A percentile compares a stretch with the other conserved stretches of the same genome.
Evolutionary conservation across 1,140 invertebrate genomes (phyloP).

Genomic region (Heliothis subflexa): DNA sequence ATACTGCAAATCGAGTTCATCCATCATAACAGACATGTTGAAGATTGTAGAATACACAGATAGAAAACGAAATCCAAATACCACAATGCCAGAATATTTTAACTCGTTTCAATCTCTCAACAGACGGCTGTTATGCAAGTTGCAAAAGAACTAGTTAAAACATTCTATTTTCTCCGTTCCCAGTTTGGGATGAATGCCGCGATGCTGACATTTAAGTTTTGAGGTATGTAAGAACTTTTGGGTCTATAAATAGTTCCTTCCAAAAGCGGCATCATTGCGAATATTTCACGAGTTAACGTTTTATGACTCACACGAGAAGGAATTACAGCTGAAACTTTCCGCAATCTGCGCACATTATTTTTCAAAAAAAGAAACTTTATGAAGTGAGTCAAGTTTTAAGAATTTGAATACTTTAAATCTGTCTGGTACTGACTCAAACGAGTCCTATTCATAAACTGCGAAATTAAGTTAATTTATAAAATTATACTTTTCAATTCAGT

Average conservation of each 20-base stretch:
- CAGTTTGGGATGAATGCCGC: background rate
- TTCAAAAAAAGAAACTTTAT: background rate
- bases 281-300: background rate
- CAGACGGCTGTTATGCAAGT: background rate
- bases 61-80: background rate
- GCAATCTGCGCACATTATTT: background rate
- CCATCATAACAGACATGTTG: background rate
- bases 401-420: slow-evolving; percentile 1
- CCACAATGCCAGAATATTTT: background rate
- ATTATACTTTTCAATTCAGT: too few relatives aligned
- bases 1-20: background rate
- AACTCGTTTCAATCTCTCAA: slow-evolving; percentile 9
- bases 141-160: background rate
- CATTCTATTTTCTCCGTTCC: slow-evolving; percentile 4
- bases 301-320: background rate
- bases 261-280: background rate
- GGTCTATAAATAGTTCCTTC: background rate
- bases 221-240: background rate
- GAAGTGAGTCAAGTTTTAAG: background rate
- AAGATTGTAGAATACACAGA: background rate
- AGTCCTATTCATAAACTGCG: slow-evolving; percentile 1
- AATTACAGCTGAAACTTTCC: background rate
- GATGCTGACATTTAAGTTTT: background rate
- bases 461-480: background rate
- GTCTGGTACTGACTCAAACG: background rate